phyloP scores from a whole-genome alignment of 2,797 vertebrate genomes.

The Anas georgica region DNA sequence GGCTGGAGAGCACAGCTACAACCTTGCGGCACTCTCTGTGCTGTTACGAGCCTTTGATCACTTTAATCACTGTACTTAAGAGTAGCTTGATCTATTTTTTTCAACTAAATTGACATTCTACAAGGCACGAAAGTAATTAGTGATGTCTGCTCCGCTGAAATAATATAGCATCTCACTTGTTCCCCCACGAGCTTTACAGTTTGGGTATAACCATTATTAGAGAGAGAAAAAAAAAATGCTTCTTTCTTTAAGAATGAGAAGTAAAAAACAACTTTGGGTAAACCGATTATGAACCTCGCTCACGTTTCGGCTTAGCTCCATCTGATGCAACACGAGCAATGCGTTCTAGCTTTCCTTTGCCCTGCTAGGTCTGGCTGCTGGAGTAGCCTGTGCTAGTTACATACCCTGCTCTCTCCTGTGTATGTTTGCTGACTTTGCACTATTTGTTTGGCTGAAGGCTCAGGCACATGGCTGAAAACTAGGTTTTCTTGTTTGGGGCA shows the following conservation, averaged over 20 bases:
- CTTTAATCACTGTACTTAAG: constrained; percentile 49
- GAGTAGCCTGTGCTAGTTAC: background rate
- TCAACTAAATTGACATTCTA: constrained; percentile 43
- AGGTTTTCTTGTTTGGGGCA: background rate
- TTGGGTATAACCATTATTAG: constrained; percentile 1
- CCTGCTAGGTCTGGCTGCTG: background rate
- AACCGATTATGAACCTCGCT: constrained; percentile 41
- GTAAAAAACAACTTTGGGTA: constrained; percentile 45
- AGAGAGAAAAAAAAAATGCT: constrained; percentile 13
- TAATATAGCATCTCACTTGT: constrained; percentile 32
- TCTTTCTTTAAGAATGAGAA: constrained; percentile 32
- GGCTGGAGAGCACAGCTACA: background rate
- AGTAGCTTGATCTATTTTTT: constrained; percentile 40
- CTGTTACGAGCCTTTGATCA: constrained; percentile 45
- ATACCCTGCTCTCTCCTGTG: background rate
- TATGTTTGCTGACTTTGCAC: background rate
- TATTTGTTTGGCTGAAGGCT: background rate
- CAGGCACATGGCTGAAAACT: background rate
- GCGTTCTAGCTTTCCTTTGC: constrained; percentile 29
- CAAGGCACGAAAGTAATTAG: constrained; percentile 39
- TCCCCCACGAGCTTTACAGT: constrained; percentile 55
- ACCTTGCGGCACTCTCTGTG: background rate
- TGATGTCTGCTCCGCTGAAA: background rate
- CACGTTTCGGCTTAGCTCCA: background rate
- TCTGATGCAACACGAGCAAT: background rate